Evolutionary conservation across 2,113 vertebrate species (phyloP).

Genomic region (Mellivora capensis): DNA sequence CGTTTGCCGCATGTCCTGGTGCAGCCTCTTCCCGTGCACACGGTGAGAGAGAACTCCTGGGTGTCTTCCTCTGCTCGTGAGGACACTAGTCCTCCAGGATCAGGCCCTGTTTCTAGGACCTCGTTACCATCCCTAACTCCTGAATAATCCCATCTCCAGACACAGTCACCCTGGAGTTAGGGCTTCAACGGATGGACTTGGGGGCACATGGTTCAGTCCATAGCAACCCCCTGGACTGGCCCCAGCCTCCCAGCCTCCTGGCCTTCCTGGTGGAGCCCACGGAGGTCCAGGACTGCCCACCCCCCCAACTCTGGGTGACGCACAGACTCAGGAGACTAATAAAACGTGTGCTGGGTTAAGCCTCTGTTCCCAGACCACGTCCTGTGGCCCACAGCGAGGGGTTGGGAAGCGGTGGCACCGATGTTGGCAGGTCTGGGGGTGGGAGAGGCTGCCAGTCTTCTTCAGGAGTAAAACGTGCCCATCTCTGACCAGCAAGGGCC

Average conservation of each 20-base stretch:
- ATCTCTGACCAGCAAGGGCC: not conserved
- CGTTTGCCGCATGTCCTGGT: fast-evolving
- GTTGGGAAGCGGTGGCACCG: fast-evolving
- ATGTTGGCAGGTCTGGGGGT: fast-evolving
- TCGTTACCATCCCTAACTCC: not conserved
- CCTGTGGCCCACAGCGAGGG: not conserved
- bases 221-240: not conserved
- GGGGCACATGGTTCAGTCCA: too few species aligned
- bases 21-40: too few species aligned
- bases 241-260: not conserved
- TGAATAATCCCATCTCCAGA: too few species aligned
- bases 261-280: not conserved
- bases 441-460: not conserved
- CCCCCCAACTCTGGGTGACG: not conserved
- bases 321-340: not conserved
- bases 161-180: not conserved
- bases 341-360: not conserved
- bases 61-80: fast-evolving
- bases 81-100: too few species aligned
- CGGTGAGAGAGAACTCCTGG: not conserved
- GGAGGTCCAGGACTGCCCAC: not conserved
- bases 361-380: not conserved
- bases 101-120: fast-evolving
- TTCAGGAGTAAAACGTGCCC: not conserved
- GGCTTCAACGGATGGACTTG: not conserved